Evolutionary conservation across 1,140 invertebrate genomes (phyloP).

Genomic region (Melitaea cinxia): DNA sequence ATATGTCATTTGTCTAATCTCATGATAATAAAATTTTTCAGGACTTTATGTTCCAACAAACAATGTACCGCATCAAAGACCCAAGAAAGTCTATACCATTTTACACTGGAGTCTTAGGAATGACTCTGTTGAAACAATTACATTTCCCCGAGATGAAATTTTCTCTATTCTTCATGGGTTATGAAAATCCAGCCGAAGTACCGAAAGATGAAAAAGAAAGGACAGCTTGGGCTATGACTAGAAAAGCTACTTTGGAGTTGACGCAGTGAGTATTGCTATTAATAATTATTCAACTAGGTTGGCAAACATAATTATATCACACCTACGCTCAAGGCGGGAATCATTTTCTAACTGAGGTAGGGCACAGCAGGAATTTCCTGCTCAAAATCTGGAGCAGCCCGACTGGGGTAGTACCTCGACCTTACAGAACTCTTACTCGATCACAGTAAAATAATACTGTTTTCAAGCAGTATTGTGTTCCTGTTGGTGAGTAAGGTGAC

Average conservation of each 20-base stretch:
- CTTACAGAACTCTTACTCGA: no score
- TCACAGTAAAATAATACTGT: no score
- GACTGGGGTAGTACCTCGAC: no score
- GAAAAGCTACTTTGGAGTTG: constrained; percentile 94
- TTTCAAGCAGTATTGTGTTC: no score
- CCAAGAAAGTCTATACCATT: constrained; percentile 93
- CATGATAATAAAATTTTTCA: constrained; percentile 72
- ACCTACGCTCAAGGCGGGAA: no score
- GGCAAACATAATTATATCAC: no score
- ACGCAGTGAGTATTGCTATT: constrained; percentile 89
- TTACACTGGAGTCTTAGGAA: constrained; percentile 94
- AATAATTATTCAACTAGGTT: neutral
- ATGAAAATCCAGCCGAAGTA: constrained; percentile 89
- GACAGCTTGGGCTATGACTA: constrained; percentile 89
- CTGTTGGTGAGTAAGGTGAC: no score
- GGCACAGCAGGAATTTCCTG: no score
- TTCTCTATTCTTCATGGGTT: constrained; percentile 96
- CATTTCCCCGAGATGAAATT: constrained; percentile 96
- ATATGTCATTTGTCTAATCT: no score
- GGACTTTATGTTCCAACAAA: constrained; percentile 97
- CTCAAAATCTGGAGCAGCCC: no score
- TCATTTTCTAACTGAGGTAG: neutral
- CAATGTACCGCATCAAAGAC: constrained; percentile 97
- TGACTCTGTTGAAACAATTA: constrained; percentile 93
- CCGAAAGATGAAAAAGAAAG: constrained; percentile 86